Base-by-base conservation (phyloP, 2,888 invertebrate genomes). In the Neria commutata region DNA sequence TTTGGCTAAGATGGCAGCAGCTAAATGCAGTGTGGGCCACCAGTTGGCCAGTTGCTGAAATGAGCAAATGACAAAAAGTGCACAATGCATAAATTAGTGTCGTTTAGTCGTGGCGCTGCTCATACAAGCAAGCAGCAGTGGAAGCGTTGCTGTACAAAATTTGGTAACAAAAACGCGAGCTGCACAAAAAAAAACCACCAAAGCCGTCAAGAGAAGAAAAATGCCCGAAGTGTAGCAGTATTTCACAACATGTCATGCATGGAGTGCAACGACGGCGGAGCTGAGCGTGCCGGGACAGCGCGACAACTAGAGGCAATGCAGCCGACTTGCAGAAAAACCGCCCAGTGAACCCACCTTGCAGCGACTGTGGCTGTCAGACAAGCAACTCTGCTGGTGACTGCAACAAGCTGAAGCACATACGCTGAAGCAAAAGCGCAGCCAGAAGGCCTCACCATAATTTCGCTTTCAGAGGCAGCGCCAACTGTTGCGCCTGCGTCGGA, bases 161-260 rank as follows among this genome's bases (percentile, higher is more conserved):
- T n/a, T 19, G 19, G 6, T 3, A 2, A 11, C 16, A 52, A 34
- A 37, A 26, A 47, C 21, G 24, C 21, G 14, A n/a, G 34, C 2
- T n/a, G n/a, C n/a, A n/a, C n/a, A 40, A 56, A 58, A 64, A n/a
- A 6, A n/a, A n/a, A 4, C 4, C 4, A 59, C 40, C 51, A 62
- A 57, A 24, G n/a, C 16, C 29, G 23, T 49, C 49, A 42, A 45
- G 17, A 42, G 14, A 46, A 47, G 56, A 60, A 62, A 60, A 61
- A 65, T 67, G 59, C 65, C 64, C 61, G 60, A 67, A 68, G 62
- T 69, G 67, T 70, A 70, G 67, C 68, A 71, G 58, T 65, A 65
- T 70, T 72, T 71, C 70, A 60, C 67, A 72, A 70, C 66, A n/a
- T n/a, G n/a, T n/a, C n/a, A n/a, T 61, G 53, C 54, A 54, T 50